Base-by-base conservation (phyloP, 2,113 vertebrate genomes). In the Promerops cafer region DNA sequence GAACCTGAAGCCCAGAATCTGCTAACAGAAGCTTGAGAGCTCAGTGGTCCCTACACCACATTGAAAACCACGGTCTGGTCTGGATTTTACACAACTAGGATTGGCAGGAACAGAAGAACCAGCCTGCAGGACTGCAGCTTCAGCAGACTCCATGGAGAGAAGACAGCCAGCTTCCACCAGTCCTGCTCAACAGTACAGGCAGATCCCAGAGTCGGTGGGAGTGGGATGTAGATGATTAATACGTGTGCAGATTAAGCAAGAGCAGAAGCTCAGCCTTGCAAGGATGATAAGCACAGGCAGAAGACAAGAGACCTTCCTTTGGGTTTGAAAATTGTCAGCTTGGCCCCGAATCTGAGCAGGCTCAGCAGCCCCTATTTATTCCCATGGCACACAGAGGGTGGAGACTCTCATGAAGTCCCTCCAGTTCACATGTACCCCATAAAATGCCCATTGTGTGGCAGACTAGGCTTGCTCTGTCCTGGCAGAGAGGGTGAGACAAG, bases 261-360 rank as follows among this genome's bases (percentile, higher is more conserved):
- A 69, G 27, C 53, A 66, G 37, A 31, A 91, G 31, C 50, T 81
- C 10, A 5, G n/a, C 60, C 42, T 50, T 42, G 18, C 56, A 66
- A 35, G 11, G 50, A 54, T 78, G 56, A 31, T 22, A 66, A 90
- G 64, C 45, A 61, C 42, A 78, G 49, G 19, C 16, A 87, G 59
- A 87, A 84, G 16, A 15, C n/a, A 57, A 65, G 16, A 65, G 10
- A 50, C 23, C 19, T 69, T 52, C 16, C 53, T 93, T 26, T 70
- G 53, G 19, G 23, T 45, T 16, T 80, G 17, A 45, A 70, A 90
- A 70, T 13, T 37, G 27, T 13, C 60, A 87, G 13, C 33, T 57
- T 82, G 42, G 2, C 17, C 8, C 19, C 1, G 2, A 7, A n/a
- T 54, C 53, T 76, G 42, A 68, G 35, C 0, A 1, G 53, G 9